Conservation (phyloP, 2,888 invertebrate genomes). For the Synanthedon myopaeformis region DNA sequence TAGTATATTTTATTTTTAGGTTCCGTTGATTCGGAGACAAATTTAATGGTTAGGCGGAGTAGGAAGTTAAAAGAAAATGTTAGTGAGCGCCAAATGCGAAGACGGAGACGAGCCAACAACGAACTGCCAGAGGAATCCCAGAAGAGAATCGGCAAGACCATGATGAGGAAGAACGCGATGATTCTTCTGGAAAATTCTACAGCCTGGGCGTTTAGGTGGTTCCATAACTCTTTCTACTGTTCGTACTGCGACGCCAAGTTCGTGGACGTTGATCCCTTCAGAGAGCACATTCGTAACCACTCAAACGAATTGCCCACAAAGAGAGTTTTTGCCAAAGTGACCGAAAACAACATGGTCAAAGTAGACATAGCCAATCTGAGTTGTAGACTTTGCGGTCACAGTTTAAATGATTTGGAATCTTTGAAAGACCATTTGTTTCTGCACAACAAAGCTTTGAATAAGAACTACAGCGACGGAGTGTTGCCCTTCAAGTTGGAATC, state of each 20-base stretch:
- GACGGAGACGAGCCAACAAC: conserved; percentile 56
- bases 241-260: conserved; percentile 51
- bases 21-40: conserved; percentile 35
- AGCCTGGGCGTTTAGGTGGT: conserved; percentile 61
- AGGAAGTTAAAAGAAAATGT: conserved; percentile 56
- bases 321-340: conserved; percentile 46
- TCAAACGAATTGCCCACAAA: conserved; percentile 33
- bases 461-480: conserved; percentile 47
- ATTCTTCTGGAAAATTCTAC: conserved; percentile 49
- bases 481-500: conserved; percentile 48
- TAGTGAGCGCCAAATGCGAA: conserved; percentile 53
- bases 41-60: conserved; percentile 30
- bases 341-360: conserved; percentile 59
- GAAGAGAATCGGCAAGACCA: conserved; percentile 50
- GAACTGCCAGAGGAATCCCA: conserved; percentile 52
- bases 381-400: conserved; percentile 39
- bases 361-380: conserved; percentile 42
- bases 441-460: conserved; percentile 31
- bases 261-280: conserved; percentile 33
- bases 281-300: conserved; percentile 37
- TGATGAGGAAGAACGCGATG: conserved; percentile 57
- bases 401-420: conserved; percentile 26
- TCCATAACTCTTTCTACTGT: conserved; percentile 48
- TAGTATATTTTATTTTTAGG: conserved; percentile 49
- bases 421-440: conserved; percentile 40